Base-by-base conservation (phyloP, 2,888 invertebrate genomes). In the Caenorhabditis virilis region DNA sequence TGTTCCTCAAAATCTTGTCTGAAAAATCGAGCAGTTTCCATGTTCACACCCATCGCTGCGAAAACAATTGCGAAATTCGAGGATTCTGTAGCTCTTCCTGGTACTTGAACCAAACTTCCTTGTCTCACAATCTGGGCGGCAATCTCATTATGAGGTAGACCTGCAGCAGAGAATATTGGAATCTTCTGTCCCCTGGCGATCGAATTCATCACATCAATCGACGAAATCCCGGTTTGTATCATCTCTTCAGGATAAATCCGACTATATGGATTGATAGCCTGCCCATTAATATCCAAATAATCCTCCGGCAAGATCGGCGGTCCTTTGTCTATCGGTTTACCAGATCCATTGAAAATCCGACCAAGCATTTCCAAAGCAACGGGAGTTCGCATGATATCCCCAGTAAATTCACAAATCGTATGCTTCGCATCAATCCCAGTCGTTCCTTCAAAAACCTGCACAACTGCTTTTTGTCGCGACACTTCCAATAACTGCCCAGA, bases 231-330 rank as follows among this genome's bases (percentile, higher is more conserved):
- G 60, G 97, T 98, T 86, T 98, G 97, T 82, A 98, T 97, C 98
- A 98, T 98, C 88, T 98, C 98, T 87, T 98, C 95, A 0, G 98
- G 98, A 85, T 98, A 98, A 84, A 95, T 98, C 89, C 98, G 92
- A 0, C 94, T 94, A 92, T 93, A 97, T 0, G 97, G 97, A 86
- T 98, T 98, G 85, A 98, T 97, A 73, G 97, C 95, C 84, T 97
- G 95, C 60, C 87, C 97, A 86, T 93, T 92, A 86, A 98, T 98
- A 86, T 98, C 98, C 76, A 98, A 87, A 87, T 89, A 97, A 85
- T 95, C 97, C 86, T 98, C 97, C 0, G 98, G 95, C 83, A 97
- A 87, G 84, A 98, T 95, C 82, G 93, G 91, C 74, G 97, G 97
- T 58, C 98, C 98, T 57, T 76, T 76, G 51, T 98, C 98, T 82